Evolutionary conservation across 2,113 vertebrate species (phyloP).

Genomic region (Bucco capensis): DNA sequence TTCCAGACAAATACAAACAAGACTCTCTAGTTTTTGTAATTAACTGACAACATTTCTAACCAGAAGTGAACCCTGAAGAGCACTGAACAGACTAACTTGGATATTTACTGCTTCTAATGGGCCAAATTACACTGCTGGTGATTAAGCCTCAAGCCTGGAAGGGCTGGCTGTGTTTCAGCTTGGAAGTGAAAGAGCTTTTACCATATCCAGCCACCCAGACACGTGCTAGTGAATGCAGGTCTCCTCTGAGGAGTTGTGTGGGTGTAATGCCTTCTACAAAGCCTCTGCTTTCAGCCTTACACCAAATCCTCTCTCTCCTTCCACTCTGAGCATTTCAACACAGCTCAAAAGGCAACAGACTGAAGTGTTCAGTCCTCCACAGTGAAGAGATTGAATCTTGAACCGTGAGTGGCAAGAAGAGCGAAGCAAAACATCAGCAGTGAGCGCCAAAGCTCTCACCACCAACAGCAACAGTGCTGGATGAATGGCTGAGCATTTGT

Average conservation of each 20-base stretch:
- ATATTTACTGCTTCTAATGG: not conserved
- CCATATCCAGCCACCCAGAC: not conserved
- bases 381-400: conserved; percentile 68
- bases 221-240: too few relatives aligned
- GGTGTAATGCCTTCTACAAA: conserved; percentile 12
- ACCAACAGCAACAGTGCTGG: conserved; percentile 45
- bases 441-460: conserved; percentile 37
- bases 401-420: conserved; percentile 67
- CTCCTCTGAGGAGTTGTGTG: too few relatives aligned
- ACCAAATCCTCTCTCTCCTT: conserved; percentile 39
- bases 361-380: conserved; percentile 71
- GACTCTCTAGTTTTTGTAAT: not conserved
- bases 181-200: not conserved
- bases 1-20: not conserved
- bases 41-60: not conserved
- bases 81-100: rapidly evolving
- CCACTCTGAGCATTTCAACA: conserved; percentile 8
- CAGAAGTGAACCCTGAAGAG: not conserved
- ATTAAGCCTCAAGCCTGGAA: not conserved
- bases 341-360: conserved; percentile 68
- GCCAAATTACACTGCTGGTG: not conserved
- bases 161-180: not conserved
- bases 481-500: conserved; percentile 75
- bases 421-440: conserved; percentile 53
- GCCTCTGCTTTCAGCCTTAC: not conserved